A percentile compares a stretch with the other conserved stretches of the same genome.
Conservation (phyloP, 2,797 vertebrate genomes). For the Typhlichthys subterraneus region DNA sequence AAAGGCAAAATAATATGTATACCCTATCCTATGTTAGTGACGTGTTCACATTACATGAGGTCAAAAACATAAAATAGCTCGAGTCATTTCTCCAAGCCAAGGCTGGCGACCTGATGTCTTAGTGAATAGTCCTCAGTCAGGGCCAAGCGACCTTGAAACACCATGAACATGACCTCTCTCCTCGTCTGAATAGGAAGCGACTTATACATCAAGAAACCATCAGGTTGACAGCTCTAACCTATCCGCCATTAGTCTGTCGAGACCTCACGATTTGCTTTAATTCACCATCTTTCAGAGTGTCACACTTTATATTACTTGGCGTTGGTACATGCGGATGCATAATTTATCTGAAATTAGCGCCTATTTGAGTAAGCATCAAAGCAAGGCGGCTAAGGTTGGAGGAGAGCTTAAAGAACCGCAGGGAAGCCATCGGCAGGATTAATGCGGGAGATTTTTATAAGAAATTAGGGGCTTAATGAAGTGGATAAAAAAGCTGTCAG, state of each 20-base stretch:
- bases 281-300: slow-evolving; percentile 73
- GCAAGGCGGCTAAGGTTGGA: slow-evolving; percentile 71
- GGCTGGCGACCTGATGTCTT: neutral
- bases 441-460: slow-evolving; percentile 89
- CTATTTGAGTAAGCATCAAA: slow-evolving; percentile 86
- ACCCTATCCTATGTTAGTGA: neutral
- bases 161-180: slow-evolving; percentile 44
- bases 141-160: slow-evolving; percentile 53
- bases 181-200: slow-evolving; percentile 51
- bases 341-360: slow-evolving; percentile 77
- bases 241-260: slow-evolving; percentile 64
- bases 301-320: slow-evolving; percentile 74
- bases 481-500: slow-evolving; percentile 91
- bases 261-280: slow-evolving; percentile 75
- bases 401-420: slow-evolving; percentile 78
- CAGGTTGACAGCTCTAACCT: slow-evolving; percentile 64
- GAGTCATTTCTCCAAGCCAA: neutral
- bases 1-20: neutral
- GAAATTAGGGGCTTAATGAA: slow-evolving; percentile 95
- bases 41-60: neutral
- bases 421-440: slow-evolving; percentile 87
- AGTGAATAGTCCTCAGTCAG: slow-evolving; percentile 2
- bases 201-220: slow-evolving; percentile 58
- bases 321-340: slow-evolving; percentile 73
- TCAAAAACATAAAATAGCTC: neutral